Conservation (phyloP, 2,797 vertebrate species). For the Hyperoplus lanceolatus region DNA sequence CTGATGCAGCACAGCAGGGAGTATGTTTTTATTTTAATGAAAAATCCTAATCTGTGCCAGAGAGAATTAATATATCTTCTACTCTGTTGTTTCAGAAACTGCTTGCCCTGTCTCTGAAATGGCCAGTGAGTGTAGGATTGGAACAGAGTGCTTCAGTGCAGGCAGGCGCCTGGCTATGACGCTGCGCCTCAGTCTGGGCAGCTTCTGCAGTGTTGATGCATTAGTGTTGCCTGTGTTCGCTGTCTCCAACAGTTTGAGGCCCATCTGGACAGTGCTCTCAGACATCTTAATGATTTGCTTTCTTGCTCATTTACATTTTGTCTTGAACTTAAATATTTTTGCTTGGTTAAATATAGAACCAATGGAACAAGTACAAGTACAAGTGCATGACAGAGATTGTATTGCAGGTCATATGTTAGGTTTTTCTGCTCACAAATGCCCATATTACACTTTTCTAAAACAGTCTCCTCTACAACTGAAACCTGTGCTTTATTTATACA, state of each 20-base stretch:
- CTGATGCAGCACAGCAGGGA: conserved; percentile 50
- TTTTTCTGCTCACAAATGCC: background rate
- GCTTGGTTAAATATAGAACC: conserved; percentile 36
- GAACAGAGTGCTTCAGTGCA: conserved; percentile 15
- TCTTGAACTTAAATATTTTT: conserved; percentile 21
- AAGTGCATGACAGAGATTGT: conserved; percentile 25
- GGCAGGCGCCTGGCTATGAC: conserved; percentile 18
- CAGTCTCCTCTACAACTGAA: background rate
- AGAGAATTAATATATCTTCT: conserved; percentile 61
- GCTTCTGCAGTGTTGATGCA: conserved; percentile 9
- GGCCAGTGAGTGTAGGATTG: conserved; percentile 36
- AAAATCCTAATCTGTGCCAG: conserved; percentile 61
- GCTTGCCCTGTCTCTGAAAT: conserved; percentile 52
- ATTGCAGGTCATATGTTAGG: conserved; percentile 7
- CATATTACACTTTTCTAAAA: conserved; percentile 12
- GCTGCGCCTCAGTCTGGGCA: conserved; percentile 22
- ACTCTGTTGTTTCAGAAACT: conserved; percentile 51
- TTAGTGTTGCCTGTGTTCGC: conserved; percentile 9
- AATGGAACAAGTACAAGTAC: conserved; percentile 20
- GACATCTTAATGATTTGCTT: conserved; percentile 45
- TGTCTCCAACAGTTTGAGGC: conserved; percentile 30
- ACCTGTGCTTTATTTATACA: background rate
- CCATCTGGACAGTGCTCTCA: conserved; percentile 26
- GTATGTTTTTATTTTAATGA: conserved; percentile 30
- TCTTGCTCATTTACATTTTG: conserved; percentile 42